Evolutionary conservation across 2,888 invertebrate species (phyloP).

Genomic region (Meloe dianella): DNA sequence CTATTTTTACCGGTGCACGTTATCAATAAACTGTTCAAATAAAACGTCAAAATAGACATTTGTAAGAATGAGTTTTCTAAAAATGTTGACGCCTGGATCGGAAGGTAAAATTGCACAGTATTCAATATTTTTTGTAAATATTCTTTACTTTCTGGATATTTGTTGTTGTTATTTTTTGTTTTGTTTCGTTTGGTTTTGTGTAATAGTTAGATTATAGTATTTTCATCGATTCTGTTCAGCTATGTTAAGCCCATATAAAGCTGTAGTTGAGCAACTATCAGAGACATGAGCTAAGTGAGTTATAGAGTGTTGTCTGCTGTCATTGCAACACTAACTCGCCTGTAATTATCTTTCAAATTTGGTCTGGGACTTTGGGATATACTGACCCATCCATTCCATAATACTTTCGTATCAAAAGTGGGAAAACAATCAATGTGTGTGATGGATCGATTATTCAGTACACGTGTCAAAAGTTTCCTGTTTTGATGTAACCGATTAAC

Average conservation of each 20-base stretch:
- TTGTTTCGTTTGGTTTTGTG: no score
- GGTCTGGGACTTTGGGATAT: conserved; percentile 56
- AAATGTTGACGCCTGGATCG: conserved; percentile 36
- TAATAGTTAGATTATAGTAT: no score
- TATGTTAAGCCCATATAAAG: background rate
- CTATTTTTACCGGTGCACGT: conserved; percentile 15
- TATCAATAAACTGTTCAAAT: conserved; percentile 22
- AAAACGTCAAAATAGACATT: conserved; percentile 16
- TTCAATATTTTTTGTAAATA: conserved; percentile 11
- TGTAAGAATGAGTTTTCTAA: conserved; percentile 17
- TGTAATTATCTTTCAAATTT: conserved; percentile 60
- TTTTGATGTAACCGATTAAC: background rate
- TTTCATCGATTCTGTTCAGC: background rate
- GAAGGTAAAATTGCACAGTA: conserved; percentile 33
- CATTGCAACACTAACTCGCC: conserved; percentile 52
- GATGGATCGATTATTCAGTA: conserved; percentile 30
- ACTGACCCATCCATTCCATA: conserved; percentile 41
- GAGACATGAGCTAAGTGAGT: conserved; percentile 52
- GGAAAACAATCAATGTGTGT: conserved; percentile 43
- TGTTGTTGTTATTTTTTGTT: no score
- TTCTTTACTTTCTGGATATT: background rate
- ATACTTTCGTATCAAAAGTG: conserved; percentile 36
- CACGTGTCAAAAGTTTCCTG: background rate
- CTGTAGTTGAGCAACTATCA: background rate
- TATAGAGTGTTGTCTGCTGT: conserved; percentile 54